Conservation (phyloP, 2,888 invertebrate species). For the Philaethria dido region DNA sequence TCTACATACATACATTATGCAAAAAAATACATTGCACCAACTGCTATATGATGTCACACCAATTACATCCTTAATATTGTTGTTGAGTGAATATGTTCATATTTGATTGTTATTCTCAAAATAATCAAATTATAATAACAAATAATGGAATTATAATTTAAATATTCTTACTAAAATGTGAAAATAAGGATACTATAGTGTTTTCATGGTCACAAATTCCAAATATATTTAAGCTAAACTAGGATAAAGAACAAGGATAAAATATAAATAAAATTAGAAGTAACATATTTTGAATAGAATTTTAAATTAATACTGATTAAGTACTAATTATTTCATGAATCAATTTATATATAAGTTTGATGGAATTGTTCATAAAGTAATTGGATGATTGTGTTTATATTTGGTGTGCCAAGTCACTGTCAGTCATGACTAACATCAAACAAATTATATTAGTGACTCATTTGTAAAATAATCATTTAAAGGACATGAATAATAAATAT, state of each 20-base stretch:
- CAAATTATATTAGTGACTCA: conserved; percentile 3
- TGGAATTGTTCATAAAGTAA: background rate
- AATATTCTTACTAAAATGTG: too few relatives aligned
- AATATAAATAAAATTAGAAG: too few relatives aligned
- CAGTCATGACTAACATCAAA: conserved; percentile 11
- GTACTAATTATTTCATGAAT: background rate
- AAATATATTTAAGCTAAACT: too few relatives aligned
- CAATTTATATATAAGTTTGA: background rate
- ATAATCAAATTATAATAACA: background rate
- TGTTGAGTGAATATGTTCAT: background rate
- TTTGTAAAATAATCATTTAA: background rate
- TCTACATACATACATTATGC: too few relatives aligned
- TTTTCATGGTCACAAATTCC: too few relatives aligned
- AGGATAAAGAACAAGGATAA: too few relatives aligned
- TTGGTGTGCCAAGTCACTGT: conserved; percentile 1
- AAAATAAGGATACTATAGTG: too few relatives aligned
- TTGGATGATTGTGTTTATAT: background rate
- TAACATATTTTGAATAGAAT: too few relatives aligned
- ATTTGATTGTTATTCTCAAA: background rate
- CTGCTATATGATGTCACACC: conserved; percentile 4
- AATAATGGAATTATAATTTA: too few relatives aligned
- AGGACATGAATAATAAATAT: background rate
- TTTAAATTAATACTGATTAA: too few relatives aligned
- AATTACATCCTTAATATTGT: background rate
- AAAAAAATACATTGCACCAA: conserved; percentile 15